These are phyloP conservation scores for Anas bernieri DNA, from an alignment of 2,797 vertebrate genomes.

Conservation along the genomic window DNA sequence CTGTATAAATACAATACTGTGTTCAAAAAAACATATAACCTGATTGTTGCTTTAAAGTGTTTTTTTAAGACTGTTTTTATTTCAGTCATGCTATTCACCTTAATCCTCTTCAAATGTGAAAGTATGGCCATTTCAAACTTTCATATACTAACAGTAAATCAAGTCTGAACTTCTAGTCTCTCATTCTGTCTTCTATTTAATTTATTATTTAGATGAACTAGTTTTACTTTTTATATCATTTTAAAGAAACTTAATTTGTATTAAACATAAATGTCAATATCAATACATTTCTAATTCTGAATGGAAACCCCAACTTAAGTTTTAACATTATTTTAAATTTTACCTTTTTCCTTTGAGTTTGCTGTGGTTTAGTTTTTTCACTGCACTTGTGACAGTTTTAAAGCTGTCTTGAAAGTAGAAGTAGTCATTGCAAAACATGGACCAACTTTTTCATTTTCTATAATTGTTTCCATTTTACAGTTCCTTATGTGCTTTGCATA, in stretches of 20 bases:
- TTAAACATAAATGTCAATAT: not conserved
- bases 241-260: not conserved
- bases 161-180: not conserved
- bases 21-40: not conserved
- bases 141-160: not conserved
- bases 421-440: not conserved
- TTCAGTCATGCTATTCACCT: not conserved
- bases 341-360: not conserved
- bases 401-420: not conserved
- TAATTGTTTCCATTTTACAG: not conserved
- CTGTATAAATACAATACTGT: conserved; percentile 9
- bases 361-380: not conserved
- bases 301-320: not conserved
- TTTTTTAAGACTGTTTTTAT: not conserved
- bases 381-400: not conserved
- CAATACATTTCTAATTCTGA: not conserved
- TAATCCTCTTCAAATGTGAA: not conserved
- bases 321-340: not conserved
- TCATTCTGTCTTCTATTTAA: not conserved
- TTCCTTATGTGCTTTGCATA: not conserved
- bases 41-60: not conserved
- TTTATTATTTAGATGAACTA: not conserved
- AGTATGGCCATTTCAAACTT: not conserved
- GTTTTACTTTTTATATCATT: not conserved
- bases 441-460: not conserved